These are phyloP conservation scores for Eristalinus sepulchralis DNA, from an alignment of 2,888 invertebrate species.

Conservation along the genomic window DNA sequence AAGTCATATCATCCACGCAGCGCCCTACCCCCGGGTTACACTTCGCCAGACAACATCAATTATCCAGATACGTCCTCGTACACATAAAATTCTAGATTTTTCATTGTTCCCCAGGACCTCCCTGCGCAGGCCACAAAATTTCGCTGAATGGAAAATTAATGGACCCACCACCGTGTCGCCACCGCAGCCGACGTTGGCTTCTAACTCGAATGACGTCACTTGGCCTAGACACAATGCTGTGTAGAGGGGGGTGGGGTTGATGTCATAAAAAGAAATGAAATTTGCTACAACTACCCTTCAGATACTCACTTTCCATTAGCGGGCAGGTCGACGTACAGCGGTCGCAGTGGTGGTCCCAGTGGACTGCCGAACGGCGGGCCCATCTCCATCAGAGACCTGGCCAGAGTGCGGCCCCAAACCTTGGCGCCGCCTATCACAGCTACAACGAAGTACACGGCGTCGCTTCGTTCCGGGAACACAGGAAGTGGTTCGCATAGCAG, in stretches of 20 bases:
- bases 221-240: neutral
- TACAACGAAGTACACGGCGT: slow-evolving; percentile 75
- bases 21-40: neutral
- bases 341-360: slow-evolving; percentile 73
- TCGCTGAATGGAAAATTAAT: neutral
- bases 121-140: neutral
- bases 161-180: neutral
- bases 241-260: too few species aligned
- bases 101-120: neutral
- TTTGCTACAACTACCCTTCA: neutral
- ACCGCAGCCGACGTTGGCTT: neutral
- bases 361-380: slow-evolving; percentile 75
- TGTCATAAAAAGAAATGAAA: slow-evolving; percentile 6
- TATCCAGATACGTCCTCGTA: slow-evolving; percentile 9
- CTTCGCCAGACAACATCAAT: neutral
- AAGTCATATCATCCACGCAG: neutral
- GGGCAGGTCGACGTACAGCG: slow-evolving; percentile 74
- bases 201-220: neutral
- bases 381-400: slow-evolving; percentile 74
- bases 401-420: slow-evolving; percentile 74
- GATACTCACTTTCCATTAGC: slow-evolving; percentile 74
- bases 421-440: slow-evolving; percentile 75
- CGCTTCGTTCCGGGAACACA: slow-evolving; percentile 73
- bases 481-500: slow-evolving; percentile 60
- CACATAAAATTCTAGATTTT: slow-evolving; percentile 4